A percentile compares a stretch with the other conserved stretches of the same genome.
Evolutionary conservation across 1,140 invertebrate species (phyloP).

Genomic region (Sesamia nonagrioides): DNA sequence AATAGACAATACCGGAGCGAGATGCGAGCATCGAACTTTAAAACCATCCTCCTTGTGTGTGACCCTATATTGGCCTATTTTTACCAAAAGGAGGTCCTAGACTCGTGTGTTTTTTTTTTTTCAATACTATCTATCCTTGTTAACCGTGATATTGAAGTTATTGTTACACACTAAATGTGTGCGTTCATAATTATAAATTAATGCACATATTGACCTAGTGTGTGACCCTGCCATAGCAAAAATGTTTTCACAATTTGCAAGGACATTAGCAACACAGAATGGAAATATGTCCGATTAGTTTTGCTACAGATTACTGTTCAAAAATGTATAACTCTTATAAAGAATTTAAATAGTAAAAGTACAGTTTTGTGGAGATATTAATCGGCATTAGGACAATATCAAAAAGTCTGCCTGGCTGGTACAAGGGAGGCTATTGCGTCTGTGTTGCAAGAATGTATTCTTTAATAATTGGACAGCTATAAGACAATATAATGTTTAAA

Average conservation of each 20-base stretch:
- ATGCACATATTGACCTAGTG: conserved; percentile 18
- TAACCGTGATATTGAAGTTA: conserved; percentile 12
- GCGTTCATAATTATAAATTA: conserved; percentile 26
- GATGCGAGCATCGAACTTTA: conserved; percentile 63
- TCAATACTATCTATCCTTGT: conserved; percentile 1
- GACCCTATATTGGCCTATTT: conserved; percentile 41
- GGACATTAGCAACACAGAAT: conserved; percentile 7
- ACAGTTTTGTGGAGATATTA: conserved; percentile 8
- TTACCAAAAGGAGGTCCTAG: conserved; percentile 19
- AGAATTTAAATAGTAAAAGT: conserved; percentile 11
- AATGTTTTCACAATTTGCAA: conserved; percentile 27
- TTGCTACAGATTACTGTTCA: conserved; percentile 2
- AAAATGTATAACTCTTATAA: conserved; percentile 14
- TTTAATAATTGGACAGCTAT: conserved; percentile 19
- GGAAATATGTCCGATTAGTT: neutral
- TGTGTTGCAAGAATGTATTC: conserved; percentile 43
- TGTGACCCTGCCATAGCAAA: conserved; percentile 5
- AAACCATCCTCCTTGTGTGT: conserved; percentile 64
- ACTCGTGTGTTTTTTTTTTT: conserved; percentile 2
- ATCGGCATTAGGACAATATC: conserved; percentile 1
- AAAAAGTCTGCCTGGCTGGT: conserved; percentile 11
- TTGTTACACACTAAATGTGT: conserved; percentile 12
- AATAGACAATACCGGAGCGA: conserved; percentile 74
- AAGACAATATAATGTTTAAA: conserved; percentile 36
- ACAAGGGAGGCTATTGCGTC: conserved; percentile 9